Conservation (phyloP, 1,140 invertebrate species). For the Pseudobourletiella spinata region DNA sequence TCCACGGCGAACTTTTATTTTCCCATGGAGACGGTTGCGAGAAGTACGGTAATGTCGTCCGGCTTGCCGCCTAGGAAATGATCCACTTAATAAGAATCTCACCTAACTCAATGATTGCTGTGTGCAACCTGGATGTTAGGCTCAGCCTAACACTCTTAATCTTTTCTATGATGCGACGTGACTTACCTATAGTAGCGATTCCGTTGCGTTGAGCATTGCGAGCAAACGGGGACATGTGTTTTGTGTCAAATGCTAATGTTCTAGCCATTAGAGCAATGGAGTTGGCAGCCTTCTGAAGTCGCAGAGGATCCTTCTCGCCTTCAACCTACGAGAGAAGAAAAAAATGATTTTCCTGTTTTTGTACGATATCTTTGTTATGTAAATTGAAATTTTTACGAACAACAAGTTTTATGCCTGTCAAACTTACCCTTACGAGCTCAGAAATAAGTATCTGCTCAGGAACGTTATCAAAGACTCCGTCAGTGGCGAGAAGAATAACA, state of each 20-base stretch:
- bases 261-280: conserved; percentile 89
- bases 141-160: not conserved
- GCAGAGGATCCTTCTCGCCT: conserved; percentile 59
- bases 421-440: conserved; percentile 57
- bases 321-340: conserved; percentile 41
- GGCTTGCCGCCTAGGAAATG: conserved; percentile 82
- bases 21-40: conserved; percentile 77
- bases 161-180: not conserved
- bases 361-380: too few species aligned
- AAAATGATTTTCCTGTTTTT: too few species aligned
- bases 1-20: too few species aligned
- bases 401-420: too few species aligned
- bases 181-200: conserved; percentile 78
- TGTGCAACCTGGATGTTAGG: too few species aligned
- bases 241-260: conserved; percentile 81
- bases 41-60: conserved; percentile 93
- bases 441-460: conserved; percentile 77
- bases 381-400: too few species aligned
- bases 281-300: conserved; percentile 82
- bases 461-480: conserved; percentile 97
- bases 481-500: conserved; percentile 89
- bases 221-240: conserved; percentile 92
- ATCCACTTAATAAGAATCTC: not conserved
- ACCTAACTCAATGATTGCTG: too few species aligned
- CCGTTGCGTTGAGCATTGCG: conserved; percentile 83